Base-by-base conservation (phyloP, 2,797 vertebrate species). In the Pteropus rufus region DNA sequence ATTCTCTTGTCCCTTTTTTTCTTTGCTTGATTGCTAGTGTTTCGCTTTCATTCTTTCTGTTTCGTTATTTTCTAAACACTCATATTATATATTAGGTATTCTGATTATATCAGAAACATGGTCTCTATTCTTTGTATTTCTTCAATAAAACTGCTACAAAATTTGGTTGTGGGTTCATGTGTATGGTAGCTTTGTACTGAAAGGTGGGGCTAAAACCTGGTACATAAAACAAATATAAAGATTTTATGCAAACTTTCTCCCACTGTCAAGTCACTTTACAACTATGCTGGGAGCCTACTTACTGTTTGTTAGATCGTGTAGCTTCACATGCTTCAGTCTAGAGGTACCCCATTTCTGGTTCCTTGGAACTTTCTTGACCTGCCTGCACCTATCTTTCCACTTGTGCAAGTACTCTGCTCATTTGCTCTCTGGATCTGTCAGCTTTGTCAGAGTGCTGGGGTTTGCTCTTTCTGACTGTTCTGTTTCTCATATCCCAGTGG, bases 21-120 rank as follows among this genome's bases (percentile, higher is more conserved):
- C 54, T 89, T 92, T 69, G 41, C 7, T 67, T 92, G n/a, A 64
- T 65, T 39, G 90, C 64, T 70, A n/a, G 76, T 56, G 24, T 62
- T 75, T 82, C 34, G 19, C 69, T 93, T 87, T 73, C 62, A 34
- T 67, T 41, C 34, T 62, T 67, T 41, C 34, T 62, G 11, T 73
- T 67, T 73, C 23, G 56, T 90, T 90, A 3, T 90, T 92, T 95
- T 95, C 58, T 64, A 69, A 95, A 80, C 31, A 83, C 36, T 29
- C 36, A 5, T 85, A 12, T 19, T 39, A 76, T n/a, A 12, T 39
- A 16, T n/a, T 81, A 79, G 5, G 15, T 79, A n/a, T 36, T 86
- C n/a, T 65, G 44, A 75, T 60, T 87, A 21, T 67, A 70, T 84
- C 6, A 65, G 36, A 79, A 94, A 80, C 19, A 39, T 34, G 46